phyloP scores from a whole-genome alignment of 2,113 vertebrate species.

The Gymnocephalus cernua region DNA sequence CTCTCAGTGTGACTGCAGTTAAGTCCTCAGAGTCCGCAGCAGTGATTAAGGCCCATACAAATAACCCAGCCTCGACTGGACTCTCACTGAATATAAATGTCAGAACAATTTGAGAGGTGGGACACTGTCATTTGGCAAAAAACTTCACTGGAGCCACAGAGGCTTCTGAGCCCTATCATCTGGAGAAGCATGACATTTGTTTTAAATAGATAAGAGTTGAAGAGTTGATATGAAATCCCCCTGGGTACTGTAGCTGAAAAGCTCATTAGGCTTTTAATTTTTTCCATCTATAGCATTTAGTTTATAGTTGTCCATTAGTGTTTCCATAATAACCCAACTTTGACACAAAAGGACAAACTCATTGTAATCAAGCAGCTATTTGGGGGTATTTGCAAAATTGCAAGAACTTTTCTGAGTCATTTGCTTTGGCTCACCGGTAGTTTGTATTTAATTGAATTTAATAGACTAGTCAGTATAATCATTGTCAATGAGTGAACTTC shows the following conservation, averaged over 20 bases:
- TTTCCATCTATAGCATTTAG: slow-evolving; percentile 31
- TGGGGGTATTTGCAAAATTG: not conserved
- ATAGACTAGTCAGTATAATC: not conserved
- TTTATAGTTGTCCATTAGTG: slow-evolving; percentile 28
- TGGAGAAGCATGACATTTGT: slow-evolving; percentile 56
- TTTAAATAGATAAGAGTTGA: slow-evolving; percentile 59
- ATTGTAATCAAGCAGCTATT: not conserved
- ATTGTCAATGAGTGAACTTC: not conserved
- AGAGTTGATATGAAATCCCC: slow-evolving; percentile 51
- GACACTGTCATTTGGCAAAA: slow-evolving; percentile 48
- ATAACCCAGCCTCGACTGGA: slow-evolving; percentile 30
- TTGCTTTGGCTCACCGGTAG: not conserved
- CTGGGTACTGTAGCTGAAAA: slow-evolving; percentile 29
- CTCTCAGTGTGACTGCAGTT: slow-evolving; percentile 4
- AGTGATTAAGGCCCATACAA: slow-evolving; percentile 43
- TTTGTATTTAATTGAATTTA: not conserved
- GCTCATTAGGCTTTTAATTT: slow-evolving; percentile 32
- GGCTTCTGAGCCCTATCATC: slow-evolving; percentile 35
- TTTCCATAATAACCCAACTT: slow-evolving; percentile 10
- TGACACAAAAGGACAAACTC: slow-evolving; percentile 12
- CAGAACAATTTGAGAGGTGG: slow-evolving; percentile 55
- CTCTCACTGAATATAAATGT: slow-evolving; percentile 60
- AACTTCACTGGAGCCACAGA: slow-evolving; percentile 19
- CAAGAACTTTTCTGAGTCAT: not conserved
- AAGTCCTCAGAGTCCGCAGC: slow-evolving; percentile 16